These are phyloP conservation scores for Platycheirus rosarum DNA, from an alignment of 2,888 invertebrate genomes.

Conservation along the genomic window DNA sequence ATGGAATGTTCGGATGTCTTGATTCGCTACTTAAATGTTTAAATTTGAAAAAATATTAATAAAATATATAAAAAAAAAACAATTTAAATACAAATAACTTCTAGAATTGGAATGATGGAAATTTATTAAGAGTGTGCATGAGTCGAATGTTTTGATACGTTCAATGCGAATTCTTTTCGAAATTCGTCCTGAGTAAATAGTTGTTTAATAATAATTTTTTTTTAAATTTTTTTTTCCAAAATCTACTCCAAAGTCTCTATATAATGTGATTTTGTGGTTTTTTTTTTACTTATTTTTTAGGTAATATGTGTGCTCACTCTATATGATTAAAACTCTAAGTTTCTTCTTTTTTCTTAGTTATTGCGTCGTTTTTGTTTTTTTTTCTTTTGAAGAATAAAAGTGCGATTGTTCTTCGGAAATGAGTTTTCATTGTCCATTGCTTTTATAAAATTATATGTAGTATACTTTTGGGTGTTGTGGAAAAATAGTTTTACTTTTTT, in stretches of 20 bases:
- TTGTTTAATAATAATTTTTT: conserved; percentile 47
- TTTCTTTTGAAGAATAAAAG: conserved; percentile 64
- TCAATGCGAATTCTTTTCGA: conserved; percentile 46
- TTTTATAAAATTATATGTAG: conserved; percentile 59
- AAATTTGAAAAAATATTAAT: conserved; percentile 26
- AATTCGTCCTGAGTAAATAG: conserved; percentile 68
- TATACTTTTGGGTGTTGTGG: conserved; percentile 55
- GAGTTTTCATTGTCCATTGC: conserved; percentile 64
- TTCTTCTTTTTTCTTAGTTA: conserved; percentile 51
- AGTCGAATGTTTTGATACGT: conserved; percentile 41
- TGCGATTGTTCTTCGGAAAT: conserved; percentile 70
- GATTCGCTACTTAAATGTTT: conserved; percentile 42
- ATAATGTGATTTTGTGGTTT: conserved; percentile 66
- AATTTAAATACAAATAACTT: conserved; percentile 14
- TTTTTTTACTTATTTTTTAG: conserved; percentile 68
- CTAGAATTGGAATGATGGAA: conserved; percentile 52
- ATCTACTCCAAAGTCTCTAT: conserved; percentile 67
- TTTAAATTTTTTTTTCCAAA: conserved; percentile 48
- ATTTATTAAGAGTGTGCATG: conserved; percentile 22
- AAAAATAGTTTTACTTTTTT: conserved; percentile 52
- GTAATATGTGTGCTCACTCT: conserved; percentile 73
- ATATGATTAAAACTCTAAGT: conserved; percentile 70
- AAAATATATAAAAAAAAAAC: not conserved
- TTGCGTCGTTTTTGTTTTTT: conserved; percentile 53
- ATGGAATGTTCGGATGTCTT: conserved; percentile 65